Evolutionary conservation across 2,888 invertebrate genomes (phyloP).

Genomic region (Choristoneura rosaceana): DNA sequence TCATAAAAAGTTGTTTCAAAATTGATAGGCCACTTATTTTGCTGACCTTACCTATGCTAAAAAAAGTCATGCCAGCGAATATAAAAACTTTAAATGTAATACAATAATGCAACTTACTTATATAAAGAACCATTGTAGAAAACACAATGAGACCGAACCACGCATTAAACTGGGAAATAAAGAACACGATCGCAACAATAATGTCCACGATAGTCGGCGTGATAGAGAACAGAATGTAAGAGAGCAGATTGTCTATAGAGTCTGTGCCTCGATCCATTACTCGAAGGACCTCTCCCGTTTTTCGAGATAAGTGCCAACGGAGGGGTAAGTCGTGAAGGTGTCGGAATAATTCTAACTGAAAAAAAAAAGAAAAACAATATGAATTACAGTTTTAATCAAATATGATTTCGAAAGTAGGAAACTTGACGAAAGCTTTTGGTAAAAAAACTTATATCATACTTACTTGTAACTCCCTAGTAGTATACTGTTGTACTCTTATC

Average conservation of each 20-base stretch:
- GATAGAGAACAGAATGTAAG: conserved; percentile 96
- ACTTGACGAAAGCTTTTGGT: background rate
- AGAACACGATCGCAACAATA: conserved; percentile 95
- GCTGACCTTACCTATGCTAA: too few relatives aligned
- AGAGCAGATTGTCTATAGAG: conserved; percentile 97
- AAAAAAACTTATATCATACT: conserved; percentile 38
- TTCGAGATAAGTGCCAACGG: conserved; percentile 97
- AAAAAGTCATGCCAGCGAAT: background rate
- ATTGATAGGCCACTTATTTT: too few relatives aligned
- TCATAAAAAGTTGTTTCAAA: too few relatives aligned
- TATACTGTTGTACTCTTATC: conserved; percentile 98
- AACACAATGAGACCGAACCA: conserved; percentile 99
- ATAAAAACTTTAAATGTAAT: too few relatives aligned
- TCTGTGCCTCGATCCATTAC: conserved; percentile 99
- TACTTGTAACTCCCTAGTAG: conserved; percentile 95
- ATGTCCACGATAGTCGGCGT: conserved; percentile 97
- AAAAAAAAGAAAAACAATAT: conserved; percentile 44
- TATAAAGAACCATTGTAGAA: conserved; percentile 95
- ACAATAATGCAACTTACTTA: conserved; percentile 87
- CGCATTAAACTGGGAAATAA: conserved; percentile 93
- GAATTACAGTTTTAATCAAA: too few relatives aligned
- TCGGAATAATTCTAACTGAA: conserved; percentile 91
- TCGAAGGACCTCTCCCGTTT: conserved; percentile 98
- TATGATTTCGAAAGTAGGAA: background rate
- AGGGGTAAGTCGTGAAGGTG: conserved; percentile 96